Evolutionary conservation across 2,888 invertebrate genomes (phyloP).

Genomic region (Sussaba pulchella): DNA sequence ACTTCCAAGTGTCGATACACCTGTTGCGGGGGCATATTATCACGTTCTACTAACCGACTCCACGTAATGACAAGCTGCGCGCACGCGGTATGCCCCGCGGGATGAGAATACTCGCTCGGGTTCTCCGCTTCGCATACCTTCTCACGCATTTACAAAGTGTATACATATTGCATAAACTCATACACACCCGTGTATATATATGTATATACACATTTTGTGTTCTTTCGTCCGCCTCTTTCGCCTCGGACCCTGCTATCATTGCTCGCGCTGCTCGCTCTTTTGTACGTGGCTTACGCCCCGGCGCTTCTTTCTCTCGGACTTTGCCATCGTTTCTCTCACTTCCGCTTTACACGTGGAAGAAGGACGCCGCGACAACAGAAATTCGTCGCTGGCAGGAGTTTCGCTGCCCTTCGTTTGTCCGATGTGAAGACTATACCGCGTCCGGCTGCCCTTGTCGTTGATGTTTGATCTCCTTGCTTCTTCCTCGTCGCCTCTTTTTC

Average conservation of each 20-base stretch:
- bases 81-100: conserved; percentile 61
- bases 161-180: conserved; percentile 36
- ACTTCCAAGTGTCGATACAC: conserved; percentile 67
- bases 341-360: conserved; percentile 26
- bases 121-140: conserved; percentile 65
- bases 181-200: neutral
- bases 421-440: neutral
- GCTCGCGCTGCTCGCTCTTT: neutral
- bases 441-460: conserved; percentile 18
- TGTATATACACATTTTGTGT: conserved; percentile 28
- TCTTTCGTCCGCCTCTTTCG: conserved; percentile 22
- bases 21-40: conserved; percentile 71
- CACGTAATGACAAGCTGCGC: conserved; percentile 70
- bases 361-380: neutral
- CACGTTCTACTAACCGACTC: conserved; percentile 72
- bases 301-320: neutral
- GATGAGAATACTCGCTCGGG: conserved; percentile 59
- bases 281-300: conserved; percentile 2
- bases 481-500: neutral
- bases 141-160: conserved; percentile 60
- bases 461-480: conserved; percentile 30
- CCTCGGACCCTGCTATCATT: conserved; percentile 6
- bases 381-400: conserved; percentile 17
- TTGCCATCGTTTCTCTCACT: conserved; percentile 18
- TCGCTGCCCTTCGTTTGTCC: conserved; percentile 2